These are phyloP conservation scores for Calypte anna DNA, from an alignment of 2,113 vertebrate species.

Conservation along the genomic window DNA sequence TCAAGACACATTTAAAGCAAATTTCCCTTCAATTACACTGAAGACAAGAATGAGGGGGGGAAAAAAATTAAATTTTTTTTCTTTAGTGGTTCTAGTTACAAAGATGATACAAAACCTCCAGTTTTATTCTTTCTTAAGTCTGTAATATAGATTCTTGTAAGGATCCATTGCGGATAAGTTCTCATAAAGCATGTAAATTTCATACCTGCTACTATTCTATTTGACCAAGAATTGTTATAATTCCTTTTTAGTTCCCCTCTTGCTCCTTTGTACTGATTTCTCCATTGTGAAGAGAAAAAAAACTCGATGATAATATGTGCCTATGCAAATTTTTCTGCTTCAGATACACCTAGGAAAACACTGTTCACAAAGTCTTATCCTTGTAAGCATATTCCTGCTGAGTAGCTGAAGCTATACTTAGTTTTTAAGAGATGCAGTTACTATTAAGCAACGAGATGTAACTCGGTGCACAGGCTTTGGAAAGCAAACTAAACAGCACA, in stretches of 20 bases:
- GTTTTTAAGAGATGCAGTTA: not conserved
- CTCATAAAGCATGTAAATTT: not conserved
- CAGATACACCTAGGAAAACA: not conserved
- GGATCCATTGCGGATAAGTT: not conserved
- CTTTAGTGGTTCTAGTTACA: not conserved
- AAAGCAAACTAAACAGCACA: not conserved
- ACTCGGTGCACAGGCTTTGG: not conserved
- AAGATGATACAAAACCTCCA: not conserved
- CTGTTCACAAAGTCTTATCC: not conserved
- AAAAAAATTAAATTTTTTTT: not conserved
- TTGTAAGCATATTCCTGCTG: not conserved
- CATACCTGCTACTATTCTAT: not conserved
- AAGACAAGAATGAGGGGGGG: not conserved
- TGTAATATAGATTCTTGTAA: not conserved
- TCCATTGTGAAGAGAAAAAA: not conserved
- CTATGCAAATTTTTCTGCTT: not conserved
- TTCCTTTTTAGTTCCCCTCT: not conserved
- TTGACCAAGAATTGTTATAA: not conserved
- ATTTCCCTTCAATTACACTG: not conserved
- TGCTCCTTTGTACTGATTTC: not conserved
- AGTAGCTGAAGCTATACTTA: not conserved
- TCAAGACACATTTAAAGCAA: not conserved
- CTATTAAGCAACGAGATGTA: not conserved
- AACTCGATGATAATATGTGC: not conserved
- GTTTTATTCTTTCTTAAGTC: not conserved